Evolutionary conservation across 2,888 invertebrate species (phyloP).

Genomic region (Archips xylosteana): DNA sequence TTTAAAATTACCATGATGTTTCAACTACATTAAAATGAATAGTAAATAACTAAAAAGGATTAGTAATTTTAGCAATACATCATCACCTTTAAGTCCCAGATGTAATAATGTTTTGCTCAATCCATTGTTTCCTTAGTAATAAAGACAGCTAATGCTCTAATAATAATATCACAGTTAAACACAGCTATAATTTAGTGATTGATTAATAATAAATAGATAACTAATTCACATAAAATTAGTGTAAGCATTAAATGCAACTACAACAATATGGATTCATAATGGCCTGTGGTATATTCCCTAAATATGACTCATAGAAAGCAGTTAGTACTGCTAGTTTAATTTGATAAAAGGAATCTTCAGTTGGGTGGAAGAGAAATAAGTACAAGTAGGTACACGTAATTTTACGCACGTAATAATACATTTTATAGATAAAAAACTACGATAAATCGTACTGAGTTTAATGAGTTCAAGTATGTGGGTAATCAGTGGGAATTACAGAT

Average conservation of each 20-base stretch:
- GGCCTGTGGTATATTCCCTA: neutral
- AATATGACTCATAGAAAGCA: neutral
- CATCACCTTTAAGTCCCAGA: too few species aligned
- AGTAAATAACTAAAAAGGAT: too few species aligned
- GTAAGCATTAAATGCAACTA: neutral
- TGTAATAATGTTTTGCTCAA: too few species aligned
- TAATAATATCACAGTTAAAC: too few species aligned
- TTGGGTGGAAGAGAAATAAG: too few species aligned
- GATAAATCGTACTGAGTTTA: neutral
- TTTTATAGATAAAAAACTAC: neutral
- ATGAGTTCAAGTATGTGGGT: neutral
- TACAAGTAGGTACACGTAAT: neutral
- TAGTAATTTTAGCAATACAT: too few species aligned
- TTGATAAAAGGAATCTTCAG: neutral
- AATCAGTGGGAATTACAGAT: constrained; percentile 18
- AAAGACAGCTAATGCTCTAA: too few species aligned
- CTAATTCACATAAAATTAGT: neutral
- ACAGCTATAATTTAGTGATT: too few species aligned
- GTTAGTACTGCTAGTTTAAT: neutral
- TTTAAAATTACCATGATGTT: too few species aligned
- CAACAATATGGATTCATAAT: neutral
- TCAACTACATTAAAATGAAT: too few species aligned
- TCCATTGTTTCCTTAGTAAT: too few species aligned
- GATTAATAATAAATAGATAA: neutral
- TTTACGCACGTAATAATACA: neutral